phyloP scores from a whole-genome alignment of 35 echinoderm and acorn worm species.

The Ptychodera flava region DNA sequence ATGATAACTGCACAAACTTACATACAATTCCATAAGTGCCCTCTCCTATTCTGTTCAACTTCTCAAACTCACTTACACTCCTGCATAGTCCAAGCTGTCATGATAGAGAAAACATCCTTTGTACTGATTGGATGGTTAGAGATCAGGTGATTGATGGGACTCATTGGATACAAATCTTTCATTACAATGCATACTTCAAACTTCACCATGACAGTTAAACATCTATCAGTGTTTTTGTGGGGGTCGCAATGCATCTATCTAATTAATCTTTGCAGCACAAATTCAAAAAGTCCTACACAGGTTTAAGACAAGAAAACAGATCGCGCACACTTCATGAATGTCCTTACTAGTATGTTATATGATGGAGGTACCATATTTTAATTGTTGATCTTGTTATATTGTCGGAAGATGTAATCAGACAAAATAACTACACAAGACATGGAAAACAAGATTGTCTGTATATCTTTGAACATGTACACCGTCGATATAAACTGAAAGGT shows the following conservation, averaged over 20 bases:
- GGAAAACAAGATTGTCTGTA: no score
- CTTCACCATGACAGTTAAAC: not conserved
- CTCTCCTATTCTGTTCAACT: slow-evolving; percentile 94
- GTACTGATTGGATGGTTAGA: not conserved
- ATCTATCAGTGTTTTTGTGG: not conserved
- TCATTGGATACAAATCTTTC: not conserved
- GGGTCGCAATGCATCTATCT: not conserved
- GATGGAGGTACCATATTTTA: no score
- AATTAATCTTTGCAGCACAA: not conserved
- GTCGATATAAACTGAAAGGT: no score
- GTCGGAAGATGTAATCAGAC: no score
- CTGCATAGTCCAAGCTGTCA: slow-evolving; percentile 75
- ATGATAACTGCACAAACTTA: no score
- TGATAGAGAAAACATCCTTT: slow-evolving; percentile 4
- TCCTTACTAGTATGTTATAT: no score
- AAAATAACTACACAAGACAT: no score
- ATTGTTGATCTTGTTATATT: no score
- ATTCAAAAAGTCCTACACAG: no score
- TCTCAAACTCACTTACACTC: slow-evolving; percentile 96
- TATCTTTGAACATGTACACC: no score
- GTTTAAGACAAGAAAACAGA: no score
- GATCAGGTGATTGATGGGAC: not conserved
- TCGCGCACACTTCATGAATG: no score
- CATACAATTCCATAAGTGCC: slow-evolving; percentile 98
- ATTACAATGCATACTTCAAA: not conserved